A percentile compares a stretch with the other conserved stretches of the same genome.
Conservation (phyloP, 2,888 invertebrate genomes). For the Orchestes rusci region DNA sequence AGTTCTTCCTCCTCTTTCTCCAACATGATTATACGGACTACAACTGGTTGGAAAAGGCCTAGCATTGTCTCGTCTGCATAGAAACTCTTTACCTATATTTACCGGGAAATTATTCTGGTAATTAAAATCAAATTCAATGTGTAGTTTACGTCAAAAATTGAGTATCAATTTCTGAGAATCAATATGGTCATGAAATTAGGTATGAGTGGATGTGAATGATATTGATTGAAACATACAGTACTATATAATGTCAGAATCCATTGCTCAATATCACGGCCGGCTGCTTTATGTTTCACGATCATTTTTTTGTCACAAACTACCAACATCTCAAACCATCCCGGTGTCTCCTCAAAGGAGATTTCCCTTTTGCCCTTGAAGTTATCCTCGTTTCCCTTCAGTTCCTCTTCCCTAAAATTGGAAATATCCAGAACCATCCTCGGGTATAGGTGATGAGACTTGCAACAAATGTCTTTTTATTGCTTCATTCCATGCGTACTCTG, state of each 20-base stretch:
- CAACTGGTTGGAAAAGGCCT: constrained; percentile 50
- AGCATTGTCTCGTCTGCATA: constrained; percentile 47
- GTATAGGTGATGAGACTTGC: background rate
- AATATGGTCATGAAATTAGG: no score
- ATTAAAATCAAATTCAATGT: no score
- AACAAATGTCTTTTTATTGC: background rate
- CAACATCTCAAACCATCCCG: constrained; percentile 48
- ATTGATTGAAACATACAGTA: constrained; percentile 45
- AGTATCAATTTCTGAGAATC: no score
- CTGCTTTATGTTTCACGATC: constrained; percentile 54
- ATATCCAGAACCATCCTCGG: constrained; percentile 35
- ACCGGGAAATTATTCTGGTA: no score
- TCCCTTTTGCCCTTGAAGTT: constrained; percentile 10
- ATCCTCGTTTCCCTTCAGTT: constrained; percentile 7
- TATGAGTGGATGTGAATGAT: background rate
- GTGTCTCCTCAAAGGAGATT: background rate
- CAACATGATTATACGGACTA: constrained; percentile 51
- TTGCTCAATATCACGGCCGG: constrained; percentile 53
- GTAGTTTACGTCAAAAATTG: no score
- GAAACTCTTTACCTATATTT: constrained; percentile 41
- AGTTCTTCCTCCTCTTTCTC: constrained; percentile 49
- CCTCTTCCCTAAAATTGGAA: constrained; percentile 23
- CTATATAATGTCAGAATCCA: constrained; percentile 64
- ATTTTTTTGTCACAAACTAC: constrained; percentile 62
- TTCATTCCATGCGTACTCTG: background rate